Evolutionary conservation across 2,113 vertebrate species (phyloP).

Genomic region (Ardeotis arabs): DNA sequence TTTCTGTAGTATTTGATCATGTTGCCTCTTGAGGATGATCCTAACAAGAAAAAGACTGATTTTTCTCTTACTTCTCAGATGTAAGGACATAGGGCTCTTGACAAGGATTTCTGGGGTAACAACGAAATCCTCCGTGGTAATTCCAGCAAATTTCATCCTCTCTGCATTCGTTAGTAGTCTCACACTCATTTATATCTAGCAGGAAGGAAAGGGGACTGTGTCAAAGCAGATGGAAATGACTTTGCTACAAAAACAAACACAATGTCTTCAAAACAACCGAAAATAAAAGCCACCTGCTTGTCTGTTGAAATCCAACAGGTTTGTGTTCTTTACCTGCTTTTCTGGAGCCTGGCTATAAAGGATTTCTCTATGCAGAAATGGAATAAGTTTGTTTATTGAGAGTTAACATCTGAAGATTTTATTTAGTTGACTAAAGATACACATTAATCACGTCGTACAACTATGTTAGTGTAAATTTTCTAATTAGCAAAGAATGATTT

Average conservation of each 20-base stretch:
- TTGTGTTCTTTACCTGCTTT: background rate
- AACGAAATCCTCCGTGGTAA: conserved; percentile 93
- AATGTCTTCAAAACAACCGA: background rate
- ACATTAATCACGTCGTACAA: background rate
- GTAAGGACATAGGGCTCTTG: conserved; percentile 90
- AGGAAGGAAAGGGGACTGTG: background rate
- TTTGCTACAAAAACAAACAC: background rate
- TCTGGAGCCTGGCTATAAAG: background rate
- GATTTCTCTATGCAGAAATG: background rate
- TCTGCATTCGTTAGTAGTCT: conserved; percentile 87
- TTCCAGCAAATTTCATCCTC: conserved; percentile 98
- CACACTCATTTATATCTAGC: conserved; percentile 96
- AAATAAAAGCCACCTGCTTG: background rate
- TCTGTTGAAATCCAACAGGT: background rate
- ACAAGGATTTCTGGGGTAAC: conserved; percentile 94
- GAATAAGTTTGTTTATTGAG: background rate
- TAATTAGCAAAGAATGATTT: background rate
- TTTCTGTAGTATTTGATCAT: background rate
- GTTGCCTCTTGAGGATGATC: background rate
- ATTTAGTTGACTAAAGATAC: background rate
- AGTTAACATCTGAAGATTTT: background rate
- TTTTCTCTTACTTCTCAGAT: conserved; percentile 88
- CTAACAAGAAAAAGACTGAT: background rate
- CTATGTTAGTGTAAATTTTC: background rate
- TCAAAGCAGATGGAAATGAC: background rate